A percentile compares a stretch with the other conserved stretches of the same genome.
These are phyloP conservation scores for Cairina moschata DNA, from an alignment of 2,113 vertebrate species.

Conservation along the genomic window DNA sequence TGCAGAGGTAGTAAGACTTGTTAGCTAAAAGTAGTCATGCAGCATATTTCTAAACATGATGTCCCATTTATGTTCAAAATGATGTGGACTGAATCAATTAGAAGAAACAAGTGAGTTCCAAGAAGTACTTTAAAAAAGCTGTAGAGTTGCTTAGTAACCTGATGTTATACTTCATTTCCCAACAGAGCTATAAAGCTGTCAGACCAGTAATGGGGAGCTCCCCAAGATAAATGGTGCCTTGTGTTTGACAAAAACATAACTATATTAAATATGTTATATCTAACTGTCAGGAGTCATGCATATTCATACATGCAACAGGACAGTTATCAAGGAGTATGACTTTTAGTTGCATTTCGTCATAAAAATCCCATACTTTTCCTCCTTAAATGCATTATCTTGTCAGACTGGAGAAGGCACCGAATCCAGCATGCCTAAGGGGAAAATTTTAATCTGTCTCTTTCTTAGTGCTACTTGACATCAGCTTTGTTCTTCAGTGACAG, in stretches of 20 bases:
- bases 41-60: constrained; percentile 77
- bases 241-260: neutral
- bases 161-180: constrained; percentile 67
- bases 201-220: constrained; percentile 43
- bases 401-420: neutral
- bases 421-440: neutral
- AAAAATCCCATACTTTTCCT: constrained; percentile 29
- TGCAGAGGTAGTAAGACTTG: constrained; percentile 70
- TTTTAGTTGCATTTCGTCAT: constrained; percentile 7
- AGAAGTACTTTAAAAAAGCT: constrained; percentile 65
- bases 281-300: neutral
- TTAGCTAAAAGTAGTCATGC: constrained; percentile 65
- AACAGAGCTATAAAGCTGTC: constrained; percentile 55
- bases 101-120: constrained; percentile 73
- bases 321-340: neutral
- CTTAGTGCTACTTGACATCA: neutral
- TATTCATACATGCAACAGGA: neutral
- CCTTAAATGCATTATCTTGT: neutral
- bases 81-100: constrained; percentile 78
- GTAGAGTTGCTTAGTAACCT: constrained; percentile 74
- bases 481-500: constrained; percentile 3
- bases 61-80: constrained; percentile 78
- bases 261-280: neutral
- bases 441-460: neutral
- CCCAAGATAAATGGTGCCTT: constrained; percentile 33